Percentiles rank a stretch among this genome's conserved stretches.
Conservation (phyloP, 1,140 invertebrate genomes). For the Drosophila aff. region DNA sequence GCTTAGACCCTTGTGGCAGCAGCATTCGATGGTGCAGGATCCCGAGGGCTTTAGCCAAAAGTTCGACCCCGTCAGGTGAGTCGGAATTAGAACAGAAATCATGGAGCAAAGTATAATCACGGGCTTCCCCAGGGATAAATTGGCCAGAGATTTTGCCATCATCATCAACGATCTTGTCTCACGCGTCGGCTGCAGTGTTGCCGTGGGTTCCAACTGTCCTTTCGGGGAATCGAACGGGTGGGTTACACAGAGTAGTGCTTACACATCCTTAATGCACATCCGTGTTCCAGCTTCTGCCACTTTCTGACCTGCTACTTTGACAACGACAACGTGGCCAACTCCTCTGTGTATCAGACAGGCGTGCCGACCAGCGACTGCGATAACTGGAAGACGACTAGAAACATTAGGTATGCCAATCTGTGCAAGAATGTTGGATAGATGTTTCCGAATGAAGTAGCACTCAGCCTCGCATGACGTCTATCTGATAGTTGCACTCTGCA, state of each 20-base stretch:
- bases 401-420: conserved; percentile 9
- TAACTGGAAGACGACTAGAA: conserved; percentile 13
- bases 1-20: conserved; percentile 39
- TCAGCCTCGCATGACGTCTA: background rate
- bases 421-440: conserved; percentile 41
- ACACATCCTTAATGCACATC: background rate
- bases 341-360: conserved; percentile 39
- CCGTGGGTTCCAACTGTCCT: conserved; percentile 23
- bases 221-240: background rate
- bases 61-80: conserved; percentile 37
- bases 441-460: conserved; percentile 1
- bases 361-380: conserved; percentile 23
- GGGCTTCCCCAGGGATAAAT: conserved; percentile 6
- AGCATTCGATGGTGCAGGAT: conserved; percentile 9
- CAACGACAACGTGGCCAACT: conserved; percentile 26
- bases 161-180: conserved; percentile 55
- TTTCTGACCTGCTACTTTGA: conserved; percentile 59
- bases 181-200: conserved; percentile 53
- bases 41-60: background rate
- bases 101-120: background rate
- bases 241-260: background rate
- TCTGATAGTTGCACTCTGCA: background rate
- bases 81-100: background rate
- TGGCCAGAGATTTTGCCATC: conserved; percentile 34
- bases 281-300: conserved; percentile 29